A percentile compares a stretch with the other conserved stretches of the same genome.
Evolutionary conservation across 2,113 vertebrate species (phyloP).

Genomic region (Typhlomys cinereus): DNA sequence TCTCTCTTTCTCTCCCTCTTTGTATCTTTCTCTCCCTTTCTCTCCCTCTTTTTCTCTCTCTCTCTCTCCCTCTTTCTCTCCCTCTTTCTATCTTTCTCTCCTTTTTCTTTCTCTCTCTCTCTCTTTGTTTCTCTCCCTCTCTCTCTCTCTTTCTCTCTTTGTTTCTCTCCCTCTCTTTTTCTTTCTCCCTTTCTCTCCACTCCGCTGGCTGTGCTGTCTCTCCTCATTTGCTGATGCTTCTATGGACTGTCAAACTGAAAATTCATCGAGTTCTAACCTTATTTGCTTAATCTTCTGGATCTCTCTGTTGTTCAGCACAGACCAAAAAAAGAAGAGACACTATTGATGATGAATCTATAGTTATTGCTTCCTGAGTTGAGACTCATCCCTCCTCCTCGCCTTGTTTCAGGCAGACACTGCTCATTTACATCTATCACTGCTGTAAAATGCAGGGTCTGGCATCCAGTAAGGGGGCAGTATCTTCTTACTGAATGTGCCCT

Average conservation of each 20-base stretch:
- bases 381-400: neutral
- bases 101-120: too few species aligned
- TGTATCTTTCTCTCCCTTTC: too few species aligned
- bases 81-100: too few species aligned
- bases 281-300: neutral
- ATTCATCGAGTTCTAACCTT: neutral
- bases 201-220: neutral
- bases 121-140: too few species aligned
- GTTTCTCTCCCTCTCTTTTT: too few species aligned
- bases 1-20: too few species aligned
- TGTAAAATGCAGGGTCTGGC: neutral
- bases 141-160: too few species aligned
- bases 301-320: conserved; percentile 3
- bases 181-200: too few species aligned
- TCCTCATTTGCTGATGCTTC: neutral
- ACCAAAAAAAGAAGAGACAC: neutral
- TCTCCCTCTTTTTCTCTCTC: too few species aligned
- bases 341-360: neutral
- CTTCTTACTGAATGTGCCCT: neutral
- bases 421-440: neutral
- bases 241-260: neutral
- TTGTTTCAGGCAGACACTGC: neutral
- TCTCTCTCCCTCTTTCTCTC: too few species aligned
- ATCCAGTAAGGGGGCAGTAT: neutral
- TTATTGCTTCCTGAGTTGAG: neutral